Conservation (phyloP, 2,888 invertebrate species). For the Orthosia gothica region DNA sequence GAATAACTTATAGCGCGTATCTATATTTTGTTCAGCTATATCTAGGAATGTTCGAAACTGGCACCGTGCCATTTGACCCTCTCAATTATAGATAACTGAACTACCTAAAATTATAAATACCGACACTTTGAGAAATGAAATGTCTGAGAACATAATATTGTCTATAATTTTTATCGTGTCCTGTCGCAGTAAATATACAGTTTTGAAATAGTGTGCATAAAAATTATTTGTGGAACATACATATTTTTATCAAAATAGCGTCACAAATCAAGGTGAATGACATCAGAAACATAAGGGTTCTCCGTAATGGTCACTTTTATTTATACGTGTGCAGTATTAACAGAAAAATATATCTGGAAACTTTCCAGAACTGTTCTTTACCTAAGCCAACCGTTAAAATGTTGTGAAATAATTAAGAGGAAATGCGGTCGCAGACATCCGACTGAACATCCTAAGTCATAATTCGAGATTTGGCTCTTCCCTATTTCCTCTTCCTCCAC, state of each 20-base stretch:
- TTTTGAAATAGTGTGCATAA: constrained; percentile 34
- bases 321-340: constrained; percentile 30
- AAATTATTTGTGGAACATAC: constrained; percentile 21
- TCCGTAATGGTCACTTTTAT: constrained; percentile 21
- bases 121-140: constrained; percentile 32
- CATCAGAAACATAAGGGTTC: constrained; percentile 45
- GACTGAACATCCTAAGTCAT: too few species aligned
- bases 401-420: constrained; percentile 10
- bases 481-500: too few species aligned
- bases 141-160: constrained; percentile 24
- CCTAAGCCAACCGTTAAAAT: constrained; percentile 8
- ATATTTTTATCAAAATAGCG: constrained; percentile 29
- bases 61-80: constrained; percentile 57
- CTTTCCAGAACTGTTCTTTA: constrained; percentile 32
- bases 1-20: neutral
- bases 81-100: constrained; percentile 49
- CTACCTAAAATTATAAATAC: constrained; percentile 39
- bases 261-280: constrained; percentile 60
- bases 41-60: constrained; percentile 38
- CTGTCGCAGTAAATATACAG: constrained; percentile 19
- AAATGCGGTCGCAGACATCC: too few species aligned
- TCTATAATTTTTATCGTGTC: constrained; percentile 22
- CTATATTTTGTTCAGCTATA: constrained; percentile 24
- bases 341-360: constrained; percentile 20
- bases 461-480: too few species aligned